Conservation (phyloP, 1,140 invertebrate species). For the Rhopalosiphum maidis region DNA sequence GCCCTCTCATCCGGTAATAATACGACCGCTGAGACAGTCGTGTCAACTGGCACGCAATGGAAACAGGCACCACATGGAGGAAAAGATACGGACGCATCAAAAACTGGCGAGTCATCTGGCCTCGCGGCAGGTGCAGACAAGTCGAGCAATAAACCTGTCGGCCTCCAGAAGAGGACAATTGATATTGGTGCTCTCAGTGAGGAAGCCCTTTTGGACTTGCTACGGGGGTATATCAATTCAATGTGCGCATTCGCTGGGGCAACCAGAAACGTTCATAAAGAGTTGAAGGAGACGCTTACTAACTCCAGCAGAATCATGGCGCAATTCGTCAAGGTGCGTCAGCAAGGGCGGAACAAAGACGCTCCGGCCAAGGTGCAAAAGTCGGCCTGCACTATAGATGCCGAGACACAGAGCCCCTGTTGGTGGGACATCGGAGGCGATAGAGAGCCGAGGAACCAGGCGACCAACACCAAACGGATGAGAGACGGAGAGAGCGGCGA, state of each 20-base stretch:
- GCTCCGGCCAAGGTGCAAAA: background rate
- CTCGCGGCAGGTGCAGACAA: too few species aligned
- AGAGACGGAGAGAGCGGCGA: too few species aligned
- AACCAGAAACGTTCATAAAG: slow-evolving; percentile 3
- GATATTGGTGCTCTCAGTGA: background rate
- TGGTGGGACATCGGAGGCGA: too few species aligned
- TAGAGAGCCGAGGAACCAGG: too few species aligned
- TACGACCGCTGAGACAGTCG: too few species aligned
- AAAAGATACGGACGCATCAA: too few species aligned
- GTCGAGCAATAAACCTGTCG: too few species aligned
- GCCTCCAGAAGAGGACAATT: background rate
- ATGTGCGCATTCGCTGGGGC: background rate
- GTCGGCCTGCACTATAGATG: background rate
- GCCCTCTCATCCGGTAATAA: too few species aligned
- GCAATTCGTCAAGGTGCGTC: background rate
- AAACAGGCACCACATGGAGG: too few species aligned
- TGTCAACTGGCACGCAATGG: too few species aligned
- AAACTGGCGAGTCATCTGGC: too few species aligned
- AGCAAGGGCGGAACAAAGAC: background rate
- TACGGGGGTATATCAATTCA: background rate
- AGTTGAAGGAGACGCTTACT: slow-evolving; percentile 3
- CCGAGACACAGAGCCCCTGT: background rate
- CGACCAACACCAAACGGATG: too few species aligned
- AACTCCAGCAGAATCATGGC: background rate
- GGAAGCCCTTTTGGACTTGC: background rate